phyloP scores from a whole-genome alignment of 2,113 vertebrate genomes.

The Forbesichthys agassizii region DNA sequence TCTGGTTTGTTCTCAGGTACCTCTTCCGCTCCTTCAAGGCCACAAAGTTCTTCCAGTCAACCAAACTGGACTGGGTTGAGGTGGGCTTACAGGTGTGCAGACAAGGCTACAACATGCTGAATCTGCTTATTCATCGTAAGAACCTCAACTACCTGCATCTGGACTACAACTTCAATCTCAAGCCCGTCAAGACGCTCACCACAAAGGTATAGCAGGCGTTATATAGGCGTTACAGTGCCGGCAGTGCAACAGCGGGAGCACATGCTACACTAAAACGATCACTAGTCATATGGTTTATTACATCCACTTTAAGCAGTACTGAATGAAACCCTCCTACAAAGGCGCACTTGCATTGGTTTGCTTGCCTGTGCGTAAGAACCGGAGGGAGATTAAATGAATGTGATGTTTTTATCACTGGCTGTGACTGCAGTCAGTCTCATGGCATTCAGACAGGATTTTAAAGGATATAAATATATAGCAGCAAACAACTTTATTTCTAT shows the following conservation, averaged over 20 bases:
- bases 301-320: not conserved
- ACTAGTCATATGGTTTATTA: too few relatives aligned
- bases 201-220: conserved; percentile 84
- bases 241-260: too few relatives aligned
- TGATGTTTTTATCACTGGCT: conserved; percentile 29
- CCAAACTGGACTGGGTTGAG: conserved; percentile 98
- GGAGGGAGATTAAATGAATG: conserved; percentile 59
- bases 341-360: conserved; percentile 63
- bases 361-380: conserved; percentile 63
- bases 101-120: conserved; percentile 99
- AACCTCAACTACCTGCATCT: conserved; percentile 98
- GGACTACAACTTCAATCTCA: conserved; percentile 99
- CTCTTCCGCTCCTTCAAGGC: conserved; percentile 98
- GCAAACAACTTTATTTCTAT: too few relatives aligned
- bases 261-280: too few relatives aligned
- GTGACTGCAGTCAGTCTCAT: conserved; percentile 38
- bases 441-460: conserved; percentile 36
- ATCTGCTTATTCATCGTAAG: conserved; percentile 97
- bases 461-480: too few relatives aligned
- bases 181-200: conserved; percentile 97
- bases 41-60: conserved; percentile 99
- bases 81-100: conserved; percentile 97
- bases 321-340: conserved; percentile 50
- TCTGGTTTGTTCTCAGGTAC: conserved; percentile 77
- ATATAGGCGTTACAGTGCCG: not conserved